Evolutionary conservation across 2,797 vertebrate genomes (phyloP).

Genomic region (Otolemur crassicaudatus): DNA sequence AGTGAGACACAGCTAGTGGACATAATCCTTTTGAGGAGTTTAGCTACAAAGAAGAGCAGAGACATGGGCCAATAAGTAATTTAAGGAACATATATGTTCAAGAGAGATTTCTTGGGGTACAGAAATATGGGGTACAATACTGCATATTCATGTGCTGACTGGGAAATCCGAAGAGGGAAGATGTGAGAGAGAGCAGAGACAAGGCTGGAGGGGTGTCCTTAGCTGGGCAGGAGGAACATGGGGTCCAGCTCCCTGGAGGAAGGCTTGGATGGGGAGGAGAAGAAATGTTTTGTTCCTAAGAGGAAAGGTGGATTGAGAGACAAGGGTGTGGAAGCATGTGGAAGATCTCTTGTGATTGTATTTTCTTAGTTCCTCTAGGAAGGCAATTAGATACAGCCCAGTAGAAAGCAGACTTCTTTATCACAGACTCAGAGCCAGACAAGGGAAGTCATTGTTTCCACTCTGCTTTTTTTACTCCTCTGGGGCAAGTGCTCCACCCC

Average conservation of each 20-base stretch:
- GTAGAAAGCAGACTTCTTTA: neutral
- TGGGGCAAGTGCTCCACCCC: neutral
- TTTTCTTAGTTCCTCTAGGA: neutral
- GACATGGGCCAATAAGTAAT: neutral
- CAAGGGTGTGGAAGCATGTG: neutral
- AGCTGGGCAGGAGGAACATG: neutral
- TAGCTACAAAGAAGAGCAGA: neutral
- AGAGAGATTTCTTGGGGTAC: neutral
- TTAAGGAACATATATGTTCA: neutral
- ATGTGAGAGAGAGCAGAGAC: neutral
- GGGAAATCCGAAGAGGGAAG: neutral
- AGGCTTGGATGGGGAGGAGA: neutral
- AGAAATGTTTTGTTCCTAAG: neutral
- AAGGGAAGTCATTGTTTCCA: neutral
- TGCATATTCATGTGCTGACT: neutral
- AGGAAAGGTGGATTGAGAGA: neutral
- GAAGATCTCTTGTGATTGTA: neutral
- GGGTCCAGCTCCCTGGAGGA: neutral
- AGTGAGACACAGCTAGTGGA: neutral
- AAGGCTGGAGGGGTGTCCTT: neutral
- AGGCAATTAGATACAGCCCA: neutral
- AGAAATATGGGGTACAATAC: neutral
- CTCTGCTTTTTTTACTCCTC: neutral
- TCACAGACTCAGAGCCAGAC: neutral
- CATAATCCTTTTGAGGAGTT: neutral